Evolutionary conservation across 2,888 invertebrate species (phyloP).

Genomic region (Ormyrus pomaceus): DNA sequence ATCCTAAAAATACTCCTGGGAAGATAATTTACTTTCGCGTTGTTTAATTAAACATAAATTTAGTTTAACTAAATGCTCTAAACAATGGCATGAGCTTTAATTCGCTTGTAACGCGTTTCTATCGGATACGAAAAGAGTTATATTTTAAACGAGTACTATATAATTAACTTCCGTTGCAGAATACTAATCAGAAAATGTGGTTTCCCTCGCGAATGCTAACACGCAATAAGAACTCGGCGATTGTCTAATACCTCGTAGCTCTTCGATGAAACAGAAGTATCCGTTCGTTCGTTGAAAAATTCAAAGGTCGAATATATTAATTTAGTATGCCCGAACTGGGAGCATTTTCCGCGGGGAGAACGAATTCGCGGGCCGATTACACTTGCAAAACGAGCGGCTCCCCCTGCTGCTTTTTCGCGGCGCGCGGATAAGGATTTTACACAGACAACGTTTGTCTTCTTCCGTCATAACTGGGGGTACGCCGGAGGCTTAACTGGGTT

Average conservation of each 20-base stretch:
- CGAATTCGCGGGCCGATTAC: constrained; percentile 22
- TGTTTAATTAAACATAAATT: too few relatives aligned
- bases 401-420: neutral
- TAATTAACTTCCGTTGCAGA: neutral
- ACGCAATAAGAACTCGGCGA: neutral
- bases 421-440: constrained; percentile 23
- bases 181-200: constrained; percentile 2
- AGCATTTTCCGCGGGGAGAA: constrained; percentile 1
- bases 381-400: constrained; percentile 37
- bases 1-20: too few relatives aligned
- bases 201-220: too few relatives aligned
- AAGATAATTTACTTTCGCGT: too few relatives aligned
- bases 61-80: too few relatives aligned
- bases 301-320: constrained; percentile 42
- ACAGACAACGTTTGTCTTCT: constrained; percentile 46
- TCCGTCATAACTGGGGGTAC: constrained; percentile 46
- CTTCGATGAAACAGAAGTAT: neutral
- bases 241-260: neutral
- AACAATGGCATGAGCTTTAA: too few relatives aligned
- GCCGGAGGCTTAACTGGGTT: constrained; percentile 58
- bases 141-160: neutral
- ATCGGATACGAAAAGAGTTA: too few relatives aligned
- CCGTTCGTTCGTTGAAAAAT: constrained; percentile 2
- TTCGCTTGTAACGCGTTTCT: too few relatives aligned
- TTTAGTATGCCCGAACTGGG: constrained; percentile 4